phyloP scores from a whole-genome alignment of 2,888 invertebrate species.

The Epinotia brunnichana region DNA sequence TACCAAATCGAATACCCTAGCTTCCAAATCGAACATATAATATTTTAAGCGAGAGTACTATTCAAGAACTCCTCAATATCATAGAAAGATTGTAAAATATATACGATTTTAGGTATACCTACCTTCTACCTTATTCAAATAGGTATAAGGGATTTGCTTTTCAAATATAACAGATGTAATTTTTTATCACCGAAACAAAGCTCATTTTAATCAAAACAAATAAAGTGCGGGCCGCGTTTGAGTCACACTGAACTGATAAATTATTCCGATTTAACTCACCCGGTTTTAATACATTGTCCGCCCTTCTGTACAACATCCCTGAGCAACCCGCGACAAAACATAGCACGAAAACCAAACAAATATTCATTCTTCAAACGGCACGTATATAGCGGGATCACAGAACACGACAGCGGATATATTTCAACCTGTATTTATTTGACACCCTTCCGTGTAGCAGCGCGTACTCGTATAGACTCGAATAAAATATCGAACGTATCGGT shows the following conservation, averaged over 20 bases:
- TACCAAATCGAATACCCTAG: too few species aligned
- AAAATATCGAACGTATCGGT: constrained; percentile 78
- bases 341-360: constrained; percentile 76
- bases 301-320: constrained; percentile 75
- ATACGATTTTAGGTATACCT: too few species aligned
- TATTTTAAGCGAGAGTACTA: too few species aligned
- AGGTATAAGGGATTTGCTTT: too few species aligned
- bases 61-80: neutral
- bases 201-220: constrained; percentile 30
- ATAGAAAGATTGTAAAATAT: neutral
- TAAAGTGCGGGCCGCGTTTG: constrained; percentile 1
- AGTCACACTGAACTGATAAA: constrained; percentile 27
- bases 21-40: too few species aligned
- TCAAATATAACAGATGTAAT: too few species aligned
- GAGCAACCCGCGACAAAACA: constrained; percentile 71
- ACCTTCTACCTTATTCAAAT: too few species aligned
- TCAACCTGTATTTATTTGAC: constrained; percentile 80
- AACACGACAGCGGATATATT: constrained; percentile 74
- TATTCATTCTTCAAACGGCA: constrained; percentile 78
- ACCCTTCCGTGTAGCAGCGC: constrained; percentile 72
- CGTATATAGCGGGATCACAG: constrained; percentile 74
- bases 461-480: constrained; percentile 72
- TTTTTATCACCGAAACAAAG: neutral
- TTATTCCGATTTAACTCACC: constrained; percentile 59
- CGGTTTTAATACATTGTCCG: constrained; percentile 76